Evolutionary conservation across 2,888 invertebrate species (phyloP).

Genomic region (Prenolepis imparis): DNA sequence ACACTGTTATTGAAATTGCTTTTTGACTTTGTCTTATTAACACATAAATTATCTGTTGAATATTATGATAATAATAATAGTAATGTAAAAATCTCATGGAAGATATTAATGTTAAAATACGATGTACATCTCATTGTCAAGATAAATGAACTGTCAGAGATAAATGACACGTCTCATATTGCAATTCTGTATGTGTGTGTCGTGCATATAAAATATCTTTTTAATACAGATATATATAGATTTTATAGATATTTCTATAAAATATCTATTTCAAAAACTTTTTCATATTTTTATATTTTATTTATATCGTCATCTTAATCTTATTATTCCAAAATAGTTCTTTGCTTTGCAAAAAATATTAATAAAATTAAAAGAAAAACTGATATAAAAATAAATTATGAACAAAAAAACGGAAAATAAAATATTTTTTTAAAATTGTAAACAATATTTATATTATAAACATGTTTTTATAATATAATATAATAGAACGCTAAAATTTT

Average conservation of each 20-base stretch:
- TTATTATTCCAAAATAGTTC: background rate
- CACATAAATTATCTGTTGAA: background rate
- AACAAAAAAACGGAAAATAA: background rate
- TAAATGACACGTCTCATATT: background rate
- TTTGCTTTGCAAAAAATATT: background rate
- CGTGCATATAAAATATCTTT: background rate
- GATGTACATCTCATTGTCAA: too few relatives aligned
- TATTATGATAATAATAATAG: too few relatives aligned
- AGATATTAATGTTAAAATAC: too few relatives aligned
- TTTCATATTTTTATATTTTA: background rate
- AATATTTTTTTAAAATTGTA: background rate
- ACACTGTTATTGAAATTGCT: background rate
- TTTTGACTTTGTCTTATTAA: background rate
- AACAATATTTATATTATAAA: background rate
- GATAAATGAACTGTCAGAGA: background rate
- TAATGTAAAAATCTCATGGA: too few relatives aligned
- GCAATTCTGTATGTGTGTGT: background rate
- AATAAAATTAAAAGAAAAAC: background rate
- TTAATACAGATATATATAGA: background rate
- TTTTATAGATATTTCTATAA: background rate
- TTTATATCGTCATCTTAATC: background rate
- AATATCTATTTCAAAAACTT: background rate
- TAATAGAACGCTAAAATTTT: background rate
- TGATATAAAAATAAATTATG: background rate
- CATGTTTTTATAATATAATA: background rate